These are phyloP conservation scores for Tenualosa thibaudeaui DNA, from an alignment of 2,797 vertebrate genomes.

Conservation along the genomic window DNA sequence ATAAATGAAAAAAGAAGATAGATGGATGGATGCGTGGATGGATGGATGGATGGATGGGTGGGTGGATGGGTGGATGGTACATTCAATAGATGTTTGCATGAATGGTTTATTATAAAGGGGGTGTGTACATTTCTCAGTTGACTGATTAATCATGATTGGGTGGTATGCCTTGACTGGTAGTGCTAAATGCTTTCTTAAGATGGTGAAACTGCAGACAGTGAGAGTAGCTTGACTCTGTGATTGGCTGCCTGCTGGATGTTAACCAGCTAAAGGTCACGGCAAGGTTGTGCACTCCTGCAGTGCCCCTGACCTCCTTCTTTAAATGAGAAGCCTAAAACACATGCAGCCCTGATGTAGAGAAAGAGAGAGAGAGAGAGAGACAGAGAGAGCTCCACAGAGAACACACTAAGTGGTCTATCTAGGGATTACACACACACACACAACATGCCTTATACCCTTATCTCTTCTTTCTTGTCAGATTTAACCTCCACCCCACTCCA, in stretches of 20 bases:
- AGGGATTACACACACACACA: background rate
- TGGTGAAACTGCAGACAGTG: background rate
- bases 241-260: background rate
- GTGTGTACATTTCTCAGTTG: background rate
- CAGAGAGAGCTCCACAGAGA: background rate
- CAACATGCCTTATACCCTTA: background rate
- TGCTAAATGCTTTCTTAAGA: background rate
- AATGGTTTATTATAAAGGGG: background rate
- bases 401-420: background rate
- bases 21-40: background rate
- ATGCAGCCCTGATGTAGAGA: background rate
- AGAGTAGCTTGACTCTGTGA: background rate
- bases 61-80: background rate
- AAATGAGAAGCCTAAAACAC: background rate
- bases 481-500: background rate
- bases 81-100: background rate
- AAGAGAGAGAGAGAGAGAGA: background rate
- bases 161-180: background rate
- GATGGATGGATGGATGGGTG: background rate
- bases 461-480: background rate
- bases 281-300: background rate
- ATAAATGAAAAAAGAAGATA: no score
- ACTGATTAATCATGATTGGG: background rate
- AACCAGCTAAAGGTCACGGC: background rate
- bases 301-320: background rate